These are phyloP conservation scores for Athalia rosae DNA, from an alignment of 2,888 invertebrate species.

Conservation along the genomic window DNA sequence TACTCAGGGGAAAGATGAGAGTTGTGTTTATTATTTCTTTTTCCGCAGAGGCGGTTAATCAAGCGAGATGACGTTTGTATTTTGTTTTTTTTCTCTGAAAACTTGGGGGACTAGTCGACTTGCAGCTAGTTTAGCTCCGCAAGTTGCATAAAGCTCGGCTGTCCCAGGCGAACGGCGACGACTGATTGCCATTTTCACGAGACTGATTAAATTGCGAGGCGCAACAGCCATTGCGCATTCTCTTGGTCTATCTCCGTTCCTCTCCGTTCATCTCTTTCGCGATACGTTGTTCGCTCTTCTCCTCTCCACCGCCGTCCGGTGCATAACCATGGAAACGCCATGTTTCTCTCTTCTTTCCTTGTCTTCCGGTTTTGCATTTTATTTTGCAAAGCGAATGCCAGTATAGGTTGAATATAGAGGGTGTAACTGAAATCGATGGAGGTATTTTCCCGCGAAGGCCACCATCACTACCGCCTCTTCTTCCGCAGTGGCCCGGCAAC, in stretches of 20 bases:
- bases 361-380: slow-evolving; percentile 42
- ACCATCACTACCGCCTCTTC: slow-evolving; percentile 7
- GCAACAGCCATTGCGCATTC: slow-evolving; percentile 44
- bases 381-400: slow-evolving; percentile 34
- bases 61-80: neutral
- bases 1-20: neutral
- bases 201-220: slow-evolving; percentile 45
- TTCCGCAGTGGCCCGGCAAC: neutral
- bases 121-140: neutral
- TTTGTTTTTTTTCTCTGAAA: neutral
- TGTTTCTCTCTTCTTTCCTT: slow-evolving; percentile 28
- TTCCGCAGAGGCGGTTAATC: too few relatives aligned
- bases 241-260: slow-evolving; percentile 27
- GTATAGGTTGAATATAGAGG: slow-evolving; percentile 7
- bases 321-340: slow-evolving; percentile 45
- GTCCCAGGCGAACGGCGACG: slow-evolving; percentile 31
- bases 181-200: slow-evolving; percentile 44
- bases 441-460: slow-evolving; percentile 30
- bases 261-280: slow-evolving; percentile 18
- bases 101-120: neutral
- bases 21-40: too few relatives aligned
- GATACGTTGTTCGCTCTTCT: slow-evolving; percentile 20
- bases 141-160: slow-evolving; percentile 34
- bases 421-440: slow-evolving; percentile 44
- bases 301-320: slow-evolving; percentile 28